Conservation (phyloP, 2,888 invertebrate genomes). For the Oscheius sp. region DNA sequence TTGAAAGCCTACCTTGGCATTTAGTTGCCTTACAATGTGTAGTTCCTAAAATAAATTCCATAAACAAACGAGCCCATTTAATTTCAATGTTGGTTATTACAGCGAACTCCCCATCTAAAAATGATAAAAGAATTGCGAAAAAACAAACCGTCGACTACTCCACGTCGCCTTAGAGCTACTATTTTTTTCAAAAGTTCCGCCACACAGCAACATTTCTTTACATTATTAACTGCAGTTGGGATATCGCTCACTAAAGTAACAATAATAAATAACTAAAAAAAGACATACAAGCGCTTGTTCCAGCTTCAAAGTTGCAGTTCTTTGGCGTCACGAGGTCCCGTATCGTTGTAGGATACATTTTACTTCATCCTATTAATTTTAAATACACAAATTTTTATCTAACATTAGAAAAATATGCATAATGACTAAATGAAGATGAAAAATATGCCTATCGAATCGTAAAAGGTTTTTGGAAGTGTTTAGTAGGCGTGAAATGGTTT, state of each 20-base stretch:
- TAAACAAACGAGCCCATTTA: constrained; percentile 62
- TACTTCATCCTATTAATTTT: background rate
- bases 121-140: background rate
- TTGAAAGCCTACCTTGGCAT: constrained; percentile 44
- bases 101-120: constrained; percentile 49
- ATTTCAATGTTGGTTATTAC: constrained; percentile 55
- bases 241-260: too few species aligned
- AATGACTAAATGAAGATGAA: background rate
- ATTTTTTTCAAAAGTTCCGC: constrained; percentile 49
- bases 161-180: constrained; percentile 37
- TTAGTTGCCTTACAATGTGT: constrained; percentile 47
- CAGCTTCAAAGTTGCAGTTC: constrained; percentile 38
- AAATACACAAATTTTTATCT: background rate
- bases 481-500: background rate
- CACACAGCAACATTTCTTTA: constrained; percentile 46
- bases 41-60: constrained; percentile 61
- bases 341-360: constrained; percentile 35
- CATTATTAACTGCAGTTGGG: background rate
- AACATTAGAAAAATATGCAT: background rate
- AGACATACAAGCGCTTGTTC: constrained; percentile 30
- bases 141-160: constrained; percentile 37
- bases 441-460: background rate
- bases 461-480: background rate
- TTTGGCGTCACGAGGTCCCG: constrained; percentile 48
- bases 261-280: too few species aligned